phyloP scores from a whole-genome alignment of 2,888 invertebrate genomes.

The Aquatica leii region DNA sequence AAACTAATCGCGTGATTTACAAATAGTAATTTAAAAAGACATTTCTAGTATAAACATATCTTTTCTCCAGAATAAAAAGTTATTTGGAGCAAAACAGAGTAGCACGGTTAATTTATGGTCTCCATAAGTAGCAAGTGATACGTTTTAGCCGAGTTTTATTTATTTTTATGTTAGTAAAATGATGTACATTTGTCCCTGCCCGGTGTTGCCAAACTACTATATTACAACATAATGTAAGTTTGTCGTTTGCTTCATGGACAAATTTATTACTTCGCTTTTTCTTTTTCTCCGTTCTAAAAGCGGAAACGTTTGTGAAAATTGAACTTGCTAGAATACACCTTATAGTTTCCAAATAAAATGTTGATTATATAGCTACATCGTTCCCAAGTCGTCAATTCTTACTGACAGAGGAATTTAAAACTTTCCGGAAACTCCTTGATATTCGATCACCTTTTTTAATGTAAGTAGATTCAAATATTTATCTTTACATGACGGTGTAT shows the following conservation, averaged over 20 bases:
- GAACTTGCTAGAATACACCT: not conserved
- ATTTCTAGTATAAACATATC: too few species aligned
- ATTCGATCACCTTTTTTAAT: conserved; percentile 14
- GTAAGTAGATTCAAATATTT: conserved; percentile 14
- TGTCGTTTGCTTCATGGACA: conserved; percentile 6
- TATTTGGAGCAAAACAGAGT: too few species aligned
- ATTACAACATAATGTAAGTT: conserved; percentile 9
- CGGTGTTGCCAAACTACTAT: conserved; percentile 5
- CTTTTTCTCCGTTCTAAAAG: not conserved
- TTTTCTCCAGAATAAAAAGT: too few species aligned
- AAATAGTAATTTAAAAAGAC: too few species aligned
- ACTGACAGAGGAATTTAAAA: conserved; percentile 14
- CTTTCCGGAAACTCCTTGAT: conserved; percentile 13
- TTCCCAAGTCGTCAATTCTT: conserved; percentile 10
- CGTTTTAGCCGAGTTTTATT: too few species aligned
- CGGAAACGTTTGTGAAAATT: conserved; percentile 12
- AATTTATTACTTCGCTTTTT: conserved; percentile 8
- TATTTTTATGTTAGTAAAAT: conserved; percentile 12
- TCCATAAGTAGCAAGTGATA: too few species aligned
- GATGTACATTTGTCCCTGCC: not conserved
- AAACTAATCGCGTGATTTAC: too few species aligned
- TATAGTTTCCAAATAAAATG: conserved; percentile 12
- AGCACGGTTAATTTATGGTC: too few species aligned
- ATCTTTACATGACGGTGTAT: not conserved
- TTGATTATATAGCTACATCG: conserved; percentile 9